A percentile compares a stretch with the other conserved stretches of the same genome.
Conservation (phyloP, 2,888 invertebrate genomes). For the Lasioglossum calceatum region DNA sequence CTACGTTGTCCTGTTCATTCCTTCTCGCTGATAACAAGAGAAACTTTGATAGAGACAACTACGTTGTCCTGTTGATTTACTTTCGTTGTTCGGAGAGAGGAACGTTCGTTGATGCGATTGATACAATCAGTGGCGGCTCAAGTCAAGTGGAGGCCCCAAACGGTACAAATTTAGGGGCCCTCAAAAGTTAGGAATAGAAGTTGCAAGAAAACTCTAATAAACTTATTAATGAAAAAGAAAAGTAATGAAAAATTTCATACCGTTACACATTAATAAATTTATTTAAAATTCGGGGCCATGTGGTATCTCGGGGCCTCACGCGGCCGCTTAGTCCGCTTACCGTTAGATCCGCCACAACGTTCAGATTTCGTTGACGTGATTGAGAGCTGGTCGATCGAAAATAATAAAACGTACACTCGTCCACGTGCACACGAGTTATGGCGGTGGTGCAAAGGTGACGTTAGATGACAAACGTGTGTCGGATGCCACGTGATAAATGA, state of each 20-base stretch:
- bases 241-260: too few species aligned
- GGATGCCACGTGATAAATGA: constrained; percentile 66
- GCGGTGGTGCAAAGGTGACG: constrained; percentile 61
- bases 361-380: neutral
- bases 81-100: neutral
- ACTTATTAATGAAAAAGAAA: too few species aligned
- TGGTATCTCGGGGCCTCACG: too few species aligned
- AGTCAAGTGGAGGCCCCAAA: too few species aligned
- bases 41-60: neutral
- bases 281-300: too few species aligned
- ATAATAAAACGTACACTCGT: constrained; percentile 28
- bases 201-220: too few species aligned
- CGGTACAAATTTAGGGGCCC: too few species aligned
- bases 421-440: constrained; percentile 38
- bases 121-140: neutral
- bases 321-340: too few species aligned
- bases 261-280: too few species aligned
- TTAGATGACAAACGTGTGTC: constrained; percentile 73
- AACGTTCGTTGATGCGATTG: neutral
- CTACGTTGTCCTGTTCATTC: neutral
- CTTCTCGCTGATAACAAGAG: neutral
- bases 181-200: too few species aligned
- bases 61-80: neutral
- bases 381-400: neutral
- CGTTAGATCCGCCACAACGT: too few species aligned